A percentile compares a stretch with the other conserved stretches of the same genome.
These are phyloP conservation scores for Calliphora vomitoria DNA, from an alignment of 2,888 invertebrate genomes.

Conservation along the genomic window DNA sequence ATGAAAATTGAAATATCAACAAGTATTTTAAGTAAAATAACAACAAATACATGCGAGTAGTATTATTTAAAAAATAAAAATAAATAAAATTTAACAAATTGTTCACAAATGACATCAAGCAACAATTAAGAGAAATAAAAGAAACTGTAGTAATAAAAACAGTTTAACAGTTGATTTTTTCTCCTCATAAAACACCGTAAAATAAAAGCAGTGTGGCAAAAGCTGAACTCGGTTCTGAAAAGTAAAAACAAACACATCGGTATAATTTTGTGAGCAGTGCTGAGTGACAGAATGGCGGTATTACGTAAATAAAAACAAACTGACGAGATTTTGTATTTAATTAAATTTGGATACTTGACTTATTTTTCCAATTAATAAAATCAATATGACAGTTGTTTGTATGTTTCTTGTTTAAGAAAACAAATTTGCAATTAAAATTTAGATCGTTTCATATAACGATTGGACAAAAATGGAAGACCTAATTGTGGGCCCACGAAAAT, in stretches of 20 bases:
- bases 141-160: conserved; percentile 38
- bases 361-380: no score
- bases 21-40: conserved; percentile 38
- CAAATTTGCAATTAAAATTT: no score
- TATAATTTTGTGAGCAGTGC: neutral
- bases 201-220: neutral
- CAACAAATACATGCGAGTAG: neutral
- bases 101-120: conserved; percentile 31
- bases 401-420: no score
- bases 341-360: no score
- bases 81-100: neutral
- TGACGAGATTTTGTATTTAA: no score
- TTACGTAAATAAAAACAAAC: no score
- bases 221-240: conserved; percentile 6
- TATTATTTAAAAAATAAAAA: neutral
- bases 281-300: neutral
- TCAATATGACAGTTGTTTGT: no score
- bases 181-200: conserved; percentile 25
- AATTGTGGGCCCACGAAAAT: no score
- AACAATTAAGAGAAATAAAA: conserved; percentile 7
- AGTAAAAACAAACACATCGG: neutral
- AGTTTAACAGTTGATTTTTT: conserved; percentile 57
- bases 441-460: no score
- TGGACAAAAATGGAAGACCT: no score
- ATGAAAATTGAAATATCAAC: conserved; percentile 34